Base-by-base conservation (phyloP, 1,140 invertebrate genomes). In the Drosophila trapezifrons region DNA sequence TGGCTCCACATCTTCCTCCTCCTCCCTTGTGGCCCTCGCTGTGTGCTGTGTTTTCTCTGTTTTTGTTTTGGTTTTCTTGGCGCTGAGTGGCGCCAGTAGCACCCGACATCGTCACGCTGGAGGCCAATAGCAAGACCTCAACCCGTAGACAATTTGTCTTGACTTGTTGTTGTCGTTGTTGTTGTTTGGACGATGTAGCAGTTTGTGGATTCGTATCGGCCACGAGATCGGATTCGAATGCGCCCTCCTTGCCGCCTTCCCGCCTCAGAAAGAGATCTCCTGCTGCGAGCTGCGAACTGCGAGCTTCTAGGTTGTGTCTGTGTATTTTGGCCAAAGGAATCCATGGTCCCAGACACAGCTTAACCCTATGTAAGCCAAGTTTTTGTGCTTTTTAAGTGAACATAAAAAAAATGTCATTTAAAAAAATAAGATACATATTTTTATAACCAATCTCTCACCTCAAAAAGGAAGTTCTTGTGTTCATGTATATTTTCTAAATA, bases 121-220 rank as follows among this genome's bases (percentile, higher is more conserved):
- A 89, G 84, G 83, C 83, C 84, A 89, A 83, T 87, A 89, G 84
- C 83, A 87, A 87, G 83, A 87, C 84, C 80, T 83, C 83, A 87
- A 80, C 83, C 79, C 83, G 84, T 80, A 87, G 83, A 87, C 84
- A 87, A 87, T 87, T 87, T 89, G 84, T 86, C 83, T 86, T 86
- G 56, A 76, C 82, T 85, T 67, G 49, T 67, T 78, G 67, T 45
- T 71, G 56, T 58, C 27, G 59, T 10, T 56, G 58, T 64, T 65
- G 51, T 46, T 52, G 51, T 27, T 76, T 38, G 37, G 37, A 15
- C 51, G 18, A 52, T 52, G 51, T 37, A n/a, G 51, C 32, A 54
- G 51, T 22, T 54, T 64, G 47, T 59, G 66, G 43, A 58, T 20
- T 58, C 67, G 52, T 72, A 72, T 71, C 69, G 43, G 52, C 66